Conservation (phyloP, 92 coral and sea anemone genomes). For the Zoanthus solanderi region DNA sequence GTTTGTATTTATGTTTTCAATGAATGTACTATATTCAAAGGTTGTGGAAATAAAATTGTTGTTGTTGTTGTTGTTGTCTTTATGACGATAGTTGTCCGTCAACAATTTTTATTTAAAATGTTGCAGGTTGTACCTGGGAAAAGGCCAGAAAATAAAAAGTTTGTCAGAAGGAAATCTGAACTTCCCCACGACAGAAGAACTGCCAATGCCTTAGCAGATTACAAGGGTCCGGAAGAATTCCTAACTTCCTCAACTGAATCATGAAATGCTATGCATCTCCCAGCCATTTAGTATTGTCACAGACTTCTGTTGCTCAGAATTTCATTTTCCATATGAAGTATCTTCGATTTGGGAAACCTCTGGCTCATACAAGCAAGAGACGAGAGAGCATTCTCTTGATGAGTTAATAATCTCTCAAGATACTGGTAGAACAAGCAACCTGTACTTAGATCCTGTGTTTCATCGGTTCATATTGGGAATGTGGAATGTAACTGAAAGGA, state of each 20-base stretch:
- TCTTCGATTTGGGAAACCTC: neutral
- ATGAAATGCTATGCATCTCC: neutral
- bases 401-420: neutral
- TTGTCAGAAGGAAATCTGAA: slow-evolving; percentile 94
- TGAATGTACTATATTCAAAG: too few relatives aligned
- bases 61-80: too few relatives aligned
- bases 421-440: neutral
- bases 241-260: slow-evolving; percentile 63
- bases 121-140: slow-evolving; percentile 48
- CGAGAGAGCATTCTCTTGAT: neutral
- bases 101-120: neutral
- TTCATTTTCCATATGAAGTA: neutral
- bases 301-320: neutral
- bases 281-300: neutral
- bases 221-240: slow-evolving; percentile 79
- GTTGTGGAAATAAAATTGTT: too few relatives aligned
- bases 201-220: slow-evolving; percentile 80
- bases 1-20: too few relatives aligned
- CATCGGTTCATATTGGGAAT: neutral
- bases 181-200: slow-evolving; percentile 90
- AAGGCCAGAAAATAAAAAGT: slow-evolving; percentile 83
- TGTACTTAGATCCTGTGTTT: neutral
- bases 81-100: too few relatives aligned
- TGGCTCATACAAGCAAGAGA: neutral
- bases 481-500: neutral